A percentile compares a stretch with the other conserved stretches of the same genome.
Conservation (phyloP, 2,113 vertebrate species). For the Siphamia tubifer region DNA sequence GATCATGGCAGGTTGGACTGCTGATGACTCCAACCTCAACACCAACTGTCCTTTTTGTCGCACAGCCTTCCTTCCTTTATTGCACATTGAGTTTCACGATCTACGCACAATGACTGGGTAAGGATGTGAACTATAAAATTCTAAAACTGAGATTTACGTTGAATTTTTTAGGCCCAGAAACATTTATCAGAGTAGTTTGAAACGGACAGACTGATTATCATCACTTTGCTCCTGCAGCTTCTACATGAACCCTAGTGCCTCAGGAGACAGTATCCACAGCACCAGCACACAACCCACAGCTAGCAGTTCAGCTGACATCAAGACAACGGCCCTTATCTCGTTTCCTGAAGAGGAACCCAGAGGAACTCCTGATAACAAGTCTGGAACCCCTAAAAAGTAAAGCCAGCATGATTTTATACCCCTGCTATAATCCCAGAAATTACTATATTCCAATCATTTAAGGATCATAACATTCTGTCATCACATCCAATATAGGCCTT, state of each 20-base stretch:
- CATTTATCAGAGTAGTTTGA: no score
- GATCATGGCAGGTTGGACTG: conserved; percentile 98
- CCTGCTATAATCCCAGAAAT: no score
- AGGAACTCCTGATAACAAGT: conserved; percentile 22
- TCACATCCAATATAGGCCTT: no score
- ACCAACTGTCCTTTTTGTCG: conserved; percentile 95
- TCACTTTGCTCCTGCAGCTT: conserved; percentile 75
- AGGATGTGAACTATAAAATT: no score
- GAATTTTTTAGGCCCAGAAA: no score
- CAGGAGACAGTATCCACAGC: conserved; percentile 93
- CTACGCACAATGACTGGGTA: conserved; percentile 87
- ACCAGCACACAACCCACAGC: conserved; percentile 74
- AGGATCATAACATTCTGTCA: no score
- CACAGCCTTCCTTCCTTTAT: conserved; percentile 90
- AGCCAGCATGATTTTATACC: no score
- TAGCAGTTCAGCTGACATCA: conserved; percentile 78
- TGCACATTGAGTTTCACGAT: conserved; percentile 96
- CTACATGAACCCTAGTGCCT: conserved; percentile 91
- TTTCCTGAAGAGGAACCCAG: conserved; percentile 66
- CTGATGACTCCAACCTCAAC: conserved; percentile 97
- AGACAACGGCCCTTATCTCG: conserved; percentile 80
- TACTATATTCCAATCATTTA: no score
- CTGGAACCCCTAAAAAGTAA: conserved; percentile 79
- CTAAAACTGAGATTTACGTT: no score
- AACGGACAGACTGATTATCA: neutral